These are phyloP conservation scores for Ornithoptera alexandrae DNA, from an alignment of 2,888 invertebrate species.

Conservation along the genomic window DNA sequence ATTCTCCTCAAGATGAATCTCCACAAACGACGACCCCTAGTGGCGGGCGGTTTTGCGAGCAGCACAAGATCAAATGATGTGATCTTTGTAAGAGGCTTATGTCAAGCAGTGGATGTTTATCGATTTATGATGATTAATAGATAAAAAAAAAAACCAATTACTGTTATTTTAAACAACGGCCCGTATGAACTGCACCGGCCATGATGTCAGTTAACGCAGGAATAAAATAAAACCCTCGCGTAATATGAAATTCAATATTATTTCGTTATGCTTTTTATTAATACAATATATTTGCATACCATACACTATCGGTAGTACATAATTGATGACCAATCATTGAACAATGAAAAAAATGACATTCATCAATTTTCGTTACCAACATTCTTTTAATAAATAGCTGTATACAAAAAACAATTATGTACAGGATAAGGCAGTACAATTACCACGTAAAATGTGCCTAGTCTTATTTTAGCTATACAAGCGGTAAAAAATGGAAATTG, in stretches of 20 bases:
- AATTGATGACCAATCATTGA: constrained; percentile 78
- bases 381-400: constrained; percentile 81
- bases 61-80: too few species aligned
- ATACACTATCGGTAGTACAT: constrained; percentile 78
- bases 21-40: too few species aligned
- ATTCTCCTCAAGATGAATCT: too few species aligned
- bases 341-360: constrained; percentile 75
- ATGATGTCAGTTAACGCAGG: not conserved
- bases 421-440: constrained; percentile 78
- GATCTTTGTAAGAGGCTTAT: too few species aligned
- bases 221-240: constrained; percentile 58
- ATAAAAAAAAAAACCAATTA: too few species aligned
- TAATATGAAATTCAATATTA: constrained; percentile 81
- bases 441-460: constrained; percentile 77
- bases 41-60: too few species aligned
- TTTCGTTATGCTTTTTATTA: constrained; percentile 80
- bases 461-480: constrained; percentile 77
- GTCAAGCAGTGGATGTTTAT: too few species aligned
- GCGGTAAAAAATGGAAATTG: constrained; percentile 73
- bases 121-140: too few species aligned
- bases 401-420: constrained; percentile 80
- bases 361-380: constrained; percentile 75
- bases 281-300: constrained; percentile 79
- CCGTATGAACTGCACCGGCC: too few species aligned
- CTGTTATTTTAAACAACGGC: too few species aligned